A percentile compares a stretch with the other conserved stretches of the same genome.
Conservation (phyloP, 2,888 invertebrate genomes). For the Chironomus tentans region DNA sequence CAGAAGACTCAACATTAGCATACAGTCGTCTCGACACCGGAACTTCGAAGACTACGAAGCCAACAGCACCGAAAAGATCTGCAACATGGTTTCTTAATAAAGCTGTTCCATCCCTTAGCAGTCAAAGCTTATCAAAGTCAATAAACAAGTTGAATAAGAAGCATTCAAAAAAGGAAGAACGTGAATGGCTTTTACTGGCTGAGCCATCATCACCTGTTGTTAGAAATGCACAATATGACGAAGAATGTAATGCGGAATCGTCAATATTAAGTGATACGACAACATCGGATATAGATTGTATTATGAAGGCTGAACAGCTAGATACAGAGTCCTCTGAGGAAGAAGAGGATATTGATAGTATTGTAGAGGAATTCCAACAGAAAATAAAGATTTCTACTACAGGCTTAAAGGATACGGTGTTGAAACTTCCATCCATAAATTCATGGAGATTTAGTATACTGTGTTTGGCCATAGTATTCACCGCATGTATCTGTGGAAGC, state of each 20-base stretch:
- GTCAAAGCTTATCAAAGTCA: slow-evolving; percentile 30
- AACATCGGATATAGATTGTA: slow-evolving; percentile 29
- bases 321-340: slow-evolving; percentile 31
- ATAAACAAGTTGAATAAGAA: slow-evolving; percentile 32
- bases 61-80: neutral
- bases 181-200: slow-evolving; percentile 41
- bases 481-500: slow-evolving; percentile 31
- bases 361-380: slow-evolving; percentile 66
- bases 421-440: slow-evolving; percentile 39
- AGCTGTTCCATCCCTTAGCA: slow-evolving; percentile 12
- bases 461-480: slow-evolving; percentile 35
- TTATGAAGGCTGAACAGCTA: neutral
- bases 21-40: slow-evolving; percentile 37
- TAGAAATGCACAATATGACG: slow-evolving; percentile 25
- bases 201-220: slow-evolving; percentile 39
- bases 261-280: slow-evolving; percentile 38
- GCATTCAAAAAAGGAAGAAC: slow-evolving; percentile 36
- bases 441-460: slow-evolving; percentile 41
- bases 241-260: slow-evolving; percentile 38
- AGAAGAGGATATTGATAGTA: slow-evolving; percentile 62
- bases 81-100: slow-evolving; percentile 27
- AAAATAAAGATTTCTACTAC: slow-evolving; percentile 50
- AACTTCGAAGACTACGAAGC: neutral
- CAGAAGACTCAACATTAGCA: slow-evolving; percentile 38
- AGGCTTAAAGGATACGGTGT: slow-evolving; percentile 38